A percentile compares a stretch with the other conserved stretches of the same genome.
phyloP scores from a whole-genome alignment of 2,113 vertebrate species.

The Sylvilagus bachmani region DNA sequence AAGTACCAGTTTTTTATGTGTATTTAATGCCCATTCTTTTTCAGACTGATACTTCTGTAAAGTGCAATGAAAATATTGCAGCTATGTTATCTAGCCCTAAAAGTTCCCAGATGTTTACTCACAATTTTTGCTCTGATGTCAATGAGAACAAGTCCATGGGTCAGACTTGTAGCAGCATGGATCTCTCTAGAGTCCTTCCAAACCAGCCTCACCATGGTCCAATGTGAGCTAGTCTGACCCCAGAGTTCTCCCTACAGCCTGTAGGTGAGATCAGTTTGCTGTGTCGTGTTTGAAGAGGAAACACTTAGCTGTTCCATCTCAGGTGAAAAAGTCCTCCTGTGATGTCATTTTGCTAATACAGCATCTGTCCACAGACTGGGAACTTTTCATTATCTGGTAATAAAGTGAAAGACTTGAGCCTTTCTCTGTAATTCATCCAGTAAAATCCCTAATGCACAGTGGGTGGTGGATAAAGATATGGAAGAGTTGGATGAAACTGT shows the following conservation, averaged over 20 bases:
- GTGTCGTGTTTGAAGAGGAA: constrained; percentile 72
- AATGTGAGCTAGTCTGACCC: constrained; percentile 26
- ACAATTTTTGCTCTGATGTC: background rate
- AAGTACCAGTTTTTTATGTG: background rate
- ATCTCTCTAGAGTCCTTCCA: background rate
- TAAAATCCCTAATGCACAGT: constrained; percentile 72
- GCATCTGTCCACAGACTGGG: constrained; percentile 79
- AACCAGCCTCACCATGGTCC: background rate
- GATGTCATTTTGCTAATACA: constrained; percentile 78
- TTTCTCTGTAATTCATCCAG: constrained; percentile 39
- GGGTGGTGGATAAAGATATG: constrained; percentile 42
- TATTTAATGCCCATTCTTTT: background rate
- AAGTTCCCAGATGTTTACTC: background rate
- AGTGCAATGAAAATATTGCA: background rate
- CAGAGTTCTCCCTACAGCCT: constrained; percentile 43
- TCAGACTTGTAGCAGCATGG: background rate
- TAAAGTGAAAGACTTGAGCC: background rate
- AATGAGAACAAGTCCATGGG: background rate
- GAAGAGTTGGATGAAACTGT: constrained; percentile 72
- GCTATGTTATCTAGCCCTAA: background rate
- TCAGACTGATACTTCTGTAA: background rate
- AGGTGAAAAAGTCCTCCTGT: constrained; percentile 70
- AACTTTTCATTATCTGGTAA: constrained; percentile 77
- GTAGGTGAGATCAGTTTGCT: constrained; percentile 62
- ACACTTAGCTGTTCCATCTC: constrained; percentile 67